phyloP scores from a whole-genome alignment of 1,140 invertebrate genomes.

The Philaenus spumarius region DNA sequence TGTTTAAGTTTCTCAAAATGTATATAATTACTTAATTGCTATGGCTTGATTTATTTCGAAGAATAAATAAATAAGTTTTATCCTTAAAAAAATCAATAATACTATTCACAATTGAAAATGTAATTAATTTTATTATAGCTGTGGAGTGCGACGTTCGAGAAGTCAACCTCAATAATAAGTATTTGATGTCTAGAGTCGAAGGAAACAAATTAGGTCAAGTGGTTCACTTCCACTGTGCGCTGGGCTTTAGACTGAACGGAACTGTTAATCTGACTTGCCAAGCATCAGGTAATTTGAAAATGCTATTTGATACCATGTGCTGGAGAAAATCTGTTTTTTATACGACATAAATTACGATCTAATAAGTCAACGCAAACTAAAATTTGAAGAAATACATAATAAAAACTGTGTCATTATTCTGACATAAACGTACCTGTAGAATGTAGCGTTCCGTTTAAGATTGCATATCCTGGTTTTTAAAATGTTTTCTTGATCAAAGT shows the following conservation, averaged over 20 bases:
- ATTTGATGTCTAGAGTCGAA: conserved; percentile 51
- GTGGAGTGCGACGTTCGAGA: conserved; percentile 50
- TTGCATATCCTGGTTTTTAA: no score
- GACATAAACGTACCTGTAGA: no score
- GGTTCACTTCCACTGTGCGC: conserved; percentile 58
- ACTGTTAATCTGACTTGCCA: conserved; percentile 62
- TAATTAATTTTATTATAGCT: conserved; percentile 47
- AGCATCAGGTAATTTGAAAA: conserved; percentile 57
- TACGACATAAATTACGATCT: neutral
- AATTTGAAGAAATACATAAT: no score
- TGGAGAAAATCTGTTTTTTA: neutral
- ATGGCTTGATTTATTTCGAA: no score
- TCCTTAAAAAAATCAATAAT: no score
- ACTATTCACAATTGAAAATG: no score
- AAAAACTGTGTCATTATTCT: no score
- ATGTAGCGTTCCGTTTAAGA: no score
- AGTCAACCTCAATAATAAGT: conserved; percentile 36
- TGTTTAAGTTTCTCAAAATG: no score
- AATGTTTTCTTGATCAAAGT: no score
- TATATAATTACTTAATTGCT: no score
- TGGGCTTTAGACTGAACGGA: conserved; percentile 63
- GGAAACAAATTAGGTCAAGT: conserved; percentile 60
- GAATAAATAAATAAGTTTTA: no score
- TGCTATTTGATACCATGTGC: neutral
- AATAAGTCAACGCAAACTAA: neutral